A percentile compares a stretch with the other conserved stretches of the same genome.
Conservation (phyloP, 30 jellyfish, hydroid and myxozoan genomes). For the Hydractinia symbiolongicarpus region DNA sequence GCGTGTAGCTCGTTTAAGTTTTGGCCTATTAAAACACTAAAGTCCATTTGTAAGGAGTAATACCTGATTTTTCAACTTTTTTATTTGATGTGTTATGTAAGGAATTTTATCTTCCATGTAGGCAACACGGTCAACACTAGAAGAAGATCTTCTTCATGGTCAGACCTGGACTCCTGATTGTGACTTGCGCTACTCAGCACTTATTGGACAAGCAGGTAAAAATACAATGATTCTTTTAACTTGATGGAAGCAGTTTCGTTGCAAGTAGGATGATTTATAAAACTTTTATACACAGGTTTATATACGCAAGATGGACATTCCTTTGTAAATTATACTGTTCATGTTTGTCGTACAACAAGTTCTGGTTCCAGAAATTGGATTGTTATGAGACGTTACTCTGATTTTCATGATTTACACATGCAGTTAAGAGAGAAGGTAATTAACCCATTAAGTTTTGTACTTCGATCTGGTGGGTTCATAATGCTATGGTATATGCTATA, state of each 20-base stretch:
- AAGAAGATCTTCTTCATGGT: constrained; percentile 23
- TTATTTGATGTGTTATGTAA: neutral
- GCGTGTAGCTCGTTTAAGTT: too few species aligned
- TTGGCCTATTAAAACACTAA: too few species aligned
- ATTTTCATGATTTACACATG: constrained; percentile 92
- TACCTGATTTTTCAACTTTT: neutral
- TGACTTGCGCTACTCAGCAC: constrained; percentile 89
- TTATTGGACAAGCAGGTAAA: constrained; percentile 86
- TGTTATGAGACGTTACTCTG: constrained; percentile 86
- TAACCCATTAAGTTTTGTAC: neutral
- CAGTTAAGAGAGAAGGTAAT: constrained; percentile 73
- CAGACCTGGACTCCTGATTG: constrained; percentile 89
- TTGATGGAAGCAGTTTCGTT: neutral
- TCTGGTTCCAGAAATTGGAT: constrained; percentile 87
- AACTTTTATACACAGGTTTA: constrained; percentile 30
- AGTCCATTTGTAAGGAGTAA: too few species aligned
- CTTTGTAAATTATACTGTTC: constrained; percentile 74
- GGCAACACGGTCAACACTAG: neutral
- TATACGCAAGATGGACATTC: constrained; percentile 63
- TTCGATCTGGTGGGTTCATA: neutral
- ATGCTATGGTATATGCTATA: neutral
- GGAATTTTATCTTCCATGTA: neutral
- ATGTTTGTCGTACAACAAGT: constrained; percentile 87
- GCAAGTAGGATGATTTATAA: too few species aligned
- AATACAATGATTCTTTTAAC: neutral